These are phyloP conservation scores for Aporophyla lueneburgensis DNA, from an alignment of 2,888 invertebrate species.

Conservation along the genomic window DNA sequence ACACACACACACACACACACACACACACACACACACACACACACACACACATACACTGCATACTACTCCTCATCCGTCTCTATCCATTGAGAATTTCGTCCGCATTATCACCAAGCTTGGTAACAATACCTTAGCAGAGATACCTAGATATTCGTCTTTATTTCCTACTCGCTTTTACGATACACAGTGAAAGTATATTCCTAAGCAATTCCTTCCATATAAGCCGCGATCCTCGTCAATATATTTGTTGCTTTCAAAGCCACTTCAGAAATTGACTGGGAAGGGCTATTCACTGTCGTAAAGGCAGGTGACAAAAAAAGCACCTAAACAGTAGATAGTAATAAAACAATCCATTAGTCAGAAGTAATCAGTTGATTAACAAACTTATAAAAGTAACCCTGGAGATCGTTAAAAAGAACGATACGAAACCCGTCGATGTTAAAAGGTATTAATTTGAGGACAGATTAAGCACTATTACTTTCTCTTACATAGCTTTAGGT, in stretches of 20 bases:
- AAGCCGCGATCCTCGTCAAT: not conserved
- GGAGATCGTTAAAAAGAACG: constrained; percentile 31
- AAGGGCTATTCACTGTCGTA: constrained; percentile 6
- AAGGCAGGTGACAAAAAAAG: constrained; percentile 37
- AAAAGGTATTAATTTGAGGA: constrained; percentile 47
- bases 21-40: too few relatives aligned
- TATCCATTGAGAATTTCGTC: not conserved
- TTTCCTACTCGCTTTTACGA: not conserved
- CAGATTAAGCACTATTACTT: constrained; percentile 46
- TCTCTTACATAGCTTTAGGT: constrained; percentile 30
- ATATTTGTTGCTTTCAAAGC: too few relatives aligned
- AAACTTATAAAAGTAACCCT: constrained; percentile 34
- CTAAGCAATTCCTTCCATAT: not conserved
- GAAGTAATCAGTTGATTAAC: constrained; percentile 36
- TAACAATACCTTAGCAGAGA: not conserved
- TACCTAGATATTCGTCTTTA: not conserved
- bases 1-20: too few relatives aligned
- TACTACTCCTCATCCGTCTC: too few relatives aligned
- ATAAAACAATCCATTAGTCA: constrained; percentile 60
- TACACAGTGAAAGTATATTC: not conserved
- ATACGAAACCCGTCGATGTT: constrained; percentile 7
- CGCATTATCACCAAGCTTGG: not conserved
- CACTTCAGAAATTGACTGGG: constrained; percentile 4
- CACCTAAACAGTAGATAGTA: not conserved
- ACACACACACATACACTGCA: too few relatives aligned